A percentile compares a stretch with the other conserved stretches of the same genome.
These are phyloP conservation scores for Nesospiza acunhae DNA, from an alignment of 2,113 vertebrate genomes.

Conservation along the genomic window DNA sequence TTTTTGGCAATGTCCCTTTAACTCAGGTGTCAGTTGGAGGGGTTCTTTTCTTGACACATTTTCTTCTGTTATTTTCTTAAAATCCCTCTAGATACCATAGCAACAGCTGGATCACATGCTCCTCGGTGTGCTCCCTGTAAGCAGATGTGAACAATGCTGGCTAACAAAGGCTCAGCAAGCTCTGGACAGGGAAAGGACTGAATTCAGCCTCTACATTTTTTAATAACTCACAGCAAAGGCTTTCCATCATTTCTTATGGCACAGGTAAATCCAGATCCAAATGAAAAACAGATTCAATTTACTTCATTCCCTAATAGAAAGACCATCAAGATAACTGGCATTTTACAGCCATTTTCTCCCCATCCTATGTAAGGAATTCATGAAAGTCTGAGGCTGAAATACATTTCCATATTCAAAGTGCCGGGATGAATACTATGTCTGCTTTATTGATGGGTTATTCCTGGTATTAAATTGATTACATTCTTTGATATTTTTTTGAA, in stretches of 20 bases:
- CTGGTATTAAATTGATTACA: not conserved
- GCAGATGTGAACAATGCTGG: slow-evolving; percentile 65
- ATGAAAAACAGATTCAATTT: slow-evolving; percentile 21
- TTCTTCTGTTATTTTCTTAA: slow-evolving; percentile 40
- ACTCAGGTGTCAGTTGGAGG: slow-evolving; percentile 37
- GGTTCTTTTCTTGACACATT: slow-evolving; percentile 12
- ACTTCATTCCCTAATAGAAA: not conserved
- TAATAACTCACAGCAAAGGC: not conserved
- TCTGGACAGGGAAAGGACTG: not conserved
- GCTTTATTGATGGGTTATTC: not conserved
- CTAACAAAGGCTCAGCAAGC: slow-evolving; percentile 56
- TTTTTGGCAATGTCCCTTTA: slow-evolving; percentile 34
- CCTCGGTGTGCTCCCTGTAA: slow-evolving; percentile 32
- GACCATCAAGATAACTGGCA: not conserved
- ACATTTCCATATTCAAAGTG: not conserved
- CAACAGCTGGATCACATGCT: slow-evolving; percentile 68
- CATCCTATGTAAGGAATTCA: not conserved
- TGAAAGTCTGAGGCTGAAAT: not conserved
- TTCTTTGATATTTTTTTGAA: not conserved
- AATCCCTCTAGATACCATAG: slow-evolving; percentile 64
- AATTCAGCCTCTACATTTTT: not conserved
- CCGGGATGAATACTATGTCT: not conserved
- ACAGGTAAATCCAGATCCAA: not conserved
- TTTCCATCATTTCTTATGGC: not conserved
- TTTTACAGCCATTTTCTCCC: not conserved